Conservation (phyloP, 2,113 vertebrate genomes). For the Stigmatopora argus region DNA sequence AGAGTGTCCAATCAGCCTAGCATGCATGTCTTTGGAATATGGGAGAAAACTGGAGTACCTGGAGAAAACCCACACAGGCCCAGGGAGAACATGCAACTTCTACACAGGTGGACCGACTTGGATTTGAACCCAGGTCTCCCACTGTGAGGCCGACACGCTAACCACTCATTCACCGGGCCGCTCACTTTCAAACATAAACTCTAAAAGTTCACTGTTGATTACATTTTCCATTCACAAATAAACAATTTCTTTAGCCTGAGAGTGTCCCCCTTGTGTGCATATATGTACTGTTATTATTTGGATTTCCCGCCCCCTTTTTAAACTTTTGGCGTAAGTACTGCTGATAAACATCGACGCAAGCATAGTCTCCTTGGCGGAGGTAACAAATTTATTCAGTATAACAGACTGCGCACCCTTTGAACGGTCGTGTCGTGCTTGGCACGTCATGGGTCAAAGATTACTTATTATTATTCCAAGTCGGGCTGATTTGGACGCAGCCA, state of each 20-base stretch:
- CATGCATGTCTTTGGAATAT: too few relatives aligned
- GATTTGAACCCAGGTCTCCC: too few relatives aligned
- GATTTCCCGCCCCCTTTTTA: not conserved
- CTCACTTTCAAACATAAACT: not conserved
- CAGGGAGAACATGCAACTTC: too few relatives aligned
- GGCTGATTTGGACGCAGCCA: not conserved
- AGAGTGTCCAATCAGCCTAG: too few relatives aligned
- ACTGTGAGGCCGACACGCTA: too few relatives aligned
- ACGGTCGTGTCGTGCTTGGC: not conserved
- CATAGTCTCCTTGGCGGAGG: not conserved
- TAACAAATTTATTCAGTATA: not conserved
- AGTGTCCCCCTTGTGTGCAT: not conserved
- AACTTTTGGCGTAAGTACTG: not conserved
- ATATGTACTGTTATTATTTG: not conserved
- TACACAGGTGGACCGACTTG: too few relatives aligned
- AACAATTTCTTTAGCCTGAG: too few relatives aligned
- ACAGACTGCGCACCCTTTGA: constrained; percentile 1
- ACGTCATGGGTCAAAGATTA: not conserved
- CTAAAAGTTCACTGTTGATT: not conserved
- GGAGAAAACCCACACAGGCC: too few relatives aligned
- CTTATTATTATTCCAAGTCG: not conserved
- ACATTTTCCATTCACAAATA: too few relatives aligned
- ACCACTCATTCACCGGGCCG: too few relatives aligned
- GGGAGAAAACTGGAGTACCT: too few relatives aligned
- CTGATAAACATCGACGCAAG: not conserved